Base-by-base conservation (phyloP, 2,113 vertebrate genomes). In the Excalfactoria chinensis region DNA sequence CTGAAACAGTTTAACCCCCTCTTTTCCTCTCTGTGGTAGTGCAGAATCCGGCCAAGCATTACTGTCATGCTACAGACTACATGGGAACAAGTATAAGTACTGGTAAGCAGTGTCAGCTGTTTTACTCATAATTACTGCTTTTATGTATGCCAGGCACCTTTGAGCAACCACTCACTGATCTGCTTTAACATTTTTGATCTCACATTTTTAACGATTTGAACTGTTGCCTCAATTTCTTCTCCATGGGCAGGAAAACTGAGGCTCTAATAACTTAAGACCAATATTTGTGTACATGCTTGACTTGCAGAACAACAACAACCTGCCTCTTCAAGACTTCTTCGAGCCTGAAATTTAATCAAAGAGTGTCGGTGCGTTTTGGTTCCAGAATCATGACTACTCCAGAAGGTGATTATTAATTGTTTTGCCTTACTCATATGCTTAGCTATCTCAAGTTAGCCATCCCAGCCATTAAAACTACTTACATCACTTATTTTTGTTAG, bases 341-440 rank as follows among this genome's bases (percentile, higher is more conserved):
- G 7, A 9, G 41, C 0, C 4, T 66, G 41, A 73, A 74, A 80
- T 49, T 28, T 69, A 20, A 80, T 26, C 48, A 34, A 55, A 67
- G 28, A 22, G 55, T 12, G 13, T 32, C 67, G 30, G 23, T 83
- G 58, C 30, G 2, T 63, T 91, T 88, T 80, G 41, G 23, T 64
- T 23, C 71, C 1, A 8, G 60, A 74, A 81, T 18, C 30, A 94
- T 90, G 93, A 40, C 90, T 71, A 2, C 88, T 59, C 13, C 19
- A 74, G 72, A 93, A 91, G 95, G 90, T 93, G 82, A 91, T 69
- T 76, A 76, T 44, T 73, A 22, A 49, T 34, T 89, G 48, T 2
- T 93, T 91, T 46, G 63, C 6, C 13, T 88, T 94, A 14, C 7
- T 88, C 17, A 79, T 53, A 13, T 26, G 7, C 22, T 37, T 91